Evolutionary conservation across 2,888 invertebrate genomes (phyloP).

Genomic region (Drymonia ruficornis): DNA sequence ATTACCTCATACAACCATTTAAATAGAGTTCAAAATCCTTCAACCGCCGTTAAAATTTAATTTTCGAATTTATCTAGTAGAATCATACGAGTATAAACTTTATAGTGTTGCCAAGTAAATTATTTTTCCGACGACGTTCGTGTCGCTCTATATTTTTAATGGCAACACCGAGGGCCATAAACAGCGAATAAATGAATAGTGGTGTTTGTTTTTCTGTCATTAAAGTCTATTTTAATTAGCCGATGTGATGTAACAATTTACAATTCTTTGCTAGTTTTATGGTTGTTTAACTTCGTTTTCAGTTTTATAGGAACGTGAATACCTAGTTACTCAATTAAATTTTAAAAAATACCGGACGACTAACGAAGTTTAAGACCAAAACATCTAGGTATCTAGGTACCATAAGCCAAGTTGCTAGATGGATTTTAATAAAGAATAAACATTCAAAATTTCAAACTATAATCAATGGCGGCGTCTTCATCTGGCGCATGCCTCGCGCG

Average conservation of each 20-base stretch:
- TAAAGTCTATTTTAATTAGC: constrained; percentile 28
- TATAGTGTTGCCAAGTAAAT: constrained; percentile 73
- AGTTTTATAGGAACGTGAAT: neutral
- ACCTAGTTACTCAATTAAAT: neutral
- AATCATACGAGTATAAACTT: constrained; percentile 80
- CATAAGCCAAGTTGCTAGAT: too few relatives aligned
- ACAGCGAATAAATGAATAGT: constrained; percentile 43
- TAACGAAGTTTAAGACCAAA: too few relatives aligned
- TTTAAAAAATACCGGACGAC: too few relatives aligned
- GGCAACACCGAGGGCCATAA: constrained; percentile 43
- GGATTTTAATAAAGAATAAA: too few relatives aligned
- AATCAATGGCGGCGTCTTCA: too few relatives aligned
- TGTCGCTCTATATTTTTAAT: constrained; percentile 47
- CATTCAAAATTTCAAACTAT: too few relatives aligned
- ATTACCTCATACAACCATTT: constrained; percentile 39
- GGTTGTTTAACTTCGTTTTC: neutral
- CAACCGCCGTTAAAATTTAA: constrained; percentile 61
- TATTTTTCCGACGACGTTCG: constrained; percentile 52
- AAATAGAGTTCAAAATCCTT: constrained; percentile 47
- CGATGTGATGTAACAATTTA: constrained; percentile 16
- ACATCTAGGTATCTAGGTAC: too few relatives aligned
- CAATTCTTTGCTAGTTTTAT: constrained; percentile 21
- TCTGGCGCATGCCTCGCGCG: too few relatives aligned
- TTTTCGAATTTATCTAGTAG: constrained; percentile 81
- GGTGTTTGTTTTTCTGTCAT: constrained; percentile 41